Evolutionary conservation across 1,140 invertebrate genomes (phyloP).

Genomic region (Aplysia californica): DNA sequence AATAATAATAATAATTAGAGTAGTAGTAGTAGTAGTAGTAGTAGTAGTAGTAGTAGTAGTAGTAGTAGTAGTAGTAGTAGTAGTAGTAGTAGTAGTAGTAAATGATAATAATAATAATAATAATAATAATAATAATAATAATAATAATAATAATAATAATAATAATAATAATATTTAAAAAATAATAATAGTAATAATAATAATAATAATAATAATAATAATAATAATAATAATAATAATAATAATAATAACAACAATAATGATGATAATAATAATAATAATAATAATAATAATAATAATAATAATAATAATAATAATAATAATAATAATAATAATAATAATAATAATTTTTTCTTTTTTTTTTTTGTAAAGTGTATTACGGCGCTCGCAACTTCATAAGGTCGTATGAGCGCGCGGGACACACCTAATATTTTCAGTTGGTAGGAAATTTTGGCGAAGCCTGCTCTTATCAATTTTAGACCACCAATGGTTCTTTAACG

Average conservation of each 20-base stretch:
- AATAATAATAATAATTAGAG: neutral
- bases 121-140: constrained; percentile 3
- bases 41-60: neutral
- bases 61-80: neutral
- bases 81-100: neutral
- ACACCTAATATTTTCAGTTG: too few relatives aligned
- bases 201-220: constrained; percentile 12
- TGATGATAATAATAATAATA: constrained; percentile 3
- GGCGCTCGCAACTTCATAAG: too few relatives aligned
- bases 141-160: constrained; percentile 15
- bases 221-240: constrained; percentile 13
- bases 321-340: too few relatives aligned
- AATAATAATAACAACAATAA: constrained; percentile 8
- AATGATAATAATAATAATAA: constrained; percentile 16
- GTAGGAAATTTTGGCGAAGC: too few relatives aligned
- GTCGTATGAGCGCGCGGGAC: too few relatives aligned
- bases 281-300: constrained; percentile 7
- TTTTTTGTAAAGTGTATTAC: too few relatives aligned
- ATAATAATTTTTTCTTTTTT: too few relatives aligned
- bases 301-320: too few relatives aligned
- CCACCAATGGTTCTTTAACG: too few relatives aligned
- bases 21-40: neutral
- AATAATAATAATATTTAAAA: constrained; percentile 7
- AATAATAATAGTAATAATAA: neutral
- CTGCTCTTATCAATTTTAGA: too few relatives aligned